phyloP scores from a whole-genome alignment of 2,888 invertebrate species.

The Orthosia cruda region DNA sequence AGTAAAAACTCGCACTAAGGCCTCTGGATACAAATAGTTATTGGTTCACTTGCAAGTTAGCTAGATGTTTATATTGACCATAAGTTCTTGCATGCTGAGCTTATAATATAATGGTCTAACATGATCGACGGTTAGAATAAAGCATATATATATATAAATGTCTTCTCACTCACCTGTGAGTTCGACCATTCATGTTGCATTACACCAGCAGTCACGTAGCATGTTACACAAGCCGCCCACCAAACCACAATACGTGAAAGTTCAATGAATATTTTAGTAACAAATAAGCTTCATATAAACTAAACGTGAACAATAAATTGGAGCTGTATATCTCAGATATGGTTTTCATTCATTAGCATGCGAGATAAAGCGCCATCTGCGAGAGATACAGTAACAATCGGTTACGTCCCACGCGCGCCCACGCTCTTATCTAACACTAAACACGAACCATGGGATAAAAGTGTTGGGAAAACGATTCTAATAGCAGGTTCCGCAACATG shows the following conservation, averaged over 20 bases:
- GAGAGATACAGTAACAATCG: conserved; percentile 30
- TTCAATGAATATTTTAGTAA: conserved; percentile 25
- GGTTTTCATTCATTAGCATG: conserved; percentile 42
- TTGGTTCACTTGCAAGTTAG: neutral
- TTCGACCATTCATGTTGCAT: neutral
- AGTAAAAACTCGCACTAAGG: too few relatives aligned
- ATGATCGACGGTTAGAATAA: neutral
- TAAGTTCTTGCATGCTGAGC: neutral
- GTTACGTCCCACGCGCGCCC: conserved; percentile 30
- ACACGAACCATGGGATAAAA: neutral
- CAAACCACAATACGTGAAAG: neutral
- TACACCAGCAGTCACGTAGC: neutral
- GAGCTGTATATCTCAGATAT: conserved; percentile 32
- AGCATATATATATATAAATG: neutral
- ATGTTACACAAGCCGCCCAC: conserved; percentile 1
- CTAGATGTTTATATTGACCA: neutral
- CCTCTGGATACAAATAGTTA: neutral
- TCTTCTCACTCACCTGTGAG: neutral
- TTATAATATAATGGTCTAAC: neutral
- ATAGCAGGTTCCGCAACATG: neutral
- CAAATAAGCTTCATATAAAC: conserved; percentile 26
- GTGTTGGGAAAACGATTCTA: neutral
- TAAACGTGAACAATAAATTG: conserved; percentile 37
- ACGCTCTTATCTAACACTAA: conserved; percentile 1
- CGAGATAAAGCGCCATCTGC: conserved; percentile 31